Evolutionary conservation across 1,140 invertebrate genomes (phyloP), one percentile per base, ranked within the genome.

Genomic region (Drosophila athabasca): DNA sequence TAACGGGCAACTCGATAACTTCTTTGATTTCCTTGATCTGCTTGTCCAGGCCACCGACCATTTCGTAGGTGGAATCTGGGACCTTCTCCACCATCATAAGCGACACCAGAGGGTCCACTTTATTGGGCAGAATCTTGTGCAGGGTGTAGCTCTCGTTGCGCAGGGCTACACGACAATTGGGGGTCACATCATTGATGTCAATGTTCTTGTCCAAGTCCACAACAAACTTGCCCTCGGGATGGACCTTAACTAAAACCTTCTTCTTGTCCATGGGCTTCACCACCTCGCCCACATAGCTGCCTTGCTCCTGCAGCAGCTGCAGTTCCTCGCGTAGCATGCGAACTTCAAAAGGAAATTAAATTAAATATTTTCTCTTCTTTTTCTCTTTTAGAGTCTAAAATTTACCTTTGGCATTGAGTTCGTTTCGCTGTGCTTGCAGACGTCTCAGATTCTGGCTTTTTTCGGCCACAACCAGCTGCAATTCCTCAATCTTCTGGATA

Each of bases 81-180:
- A 99, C 99, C 93, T 99, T 99, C 92, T 99, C 99, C 0, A 99
- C 99, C 99, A 99, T 99, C 99, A 99, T 99, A 48, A 99, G 94
- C n/a, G 98, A 99, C 0, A 99, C 99, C 43, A 99, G 93, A 2
- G 99, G 99, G 94, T 99, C 99, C n/a, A 99, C 97, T 94, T 99
- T 99, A 91, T 99, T 99, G 1, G 99, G 99, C 15, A 99, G 93
- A 78, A 99, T 99, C 93, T 99, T 99, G 92, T 99, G 99, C 19
- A 99, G 93, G 0, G 98, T 99, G 90, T 99, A 99, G 92, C 97
- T 99, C 93, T 99, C 99, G 93, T 99, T 99, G 41, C 99, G 95
- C 22, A 99, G 94, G 19, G 99, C 99, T 31, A 99, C 99, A 90
- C 99, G 94, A 80, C 97, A 98, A 92, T 99, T 99, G 26, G 99